Percentiles rank a stretch among this genome's conserved stretches.
phyloP scores from a whole-genome alignment of 2,797 vertebrate genomes.

The Lateolabrax maculatus region DNA sequence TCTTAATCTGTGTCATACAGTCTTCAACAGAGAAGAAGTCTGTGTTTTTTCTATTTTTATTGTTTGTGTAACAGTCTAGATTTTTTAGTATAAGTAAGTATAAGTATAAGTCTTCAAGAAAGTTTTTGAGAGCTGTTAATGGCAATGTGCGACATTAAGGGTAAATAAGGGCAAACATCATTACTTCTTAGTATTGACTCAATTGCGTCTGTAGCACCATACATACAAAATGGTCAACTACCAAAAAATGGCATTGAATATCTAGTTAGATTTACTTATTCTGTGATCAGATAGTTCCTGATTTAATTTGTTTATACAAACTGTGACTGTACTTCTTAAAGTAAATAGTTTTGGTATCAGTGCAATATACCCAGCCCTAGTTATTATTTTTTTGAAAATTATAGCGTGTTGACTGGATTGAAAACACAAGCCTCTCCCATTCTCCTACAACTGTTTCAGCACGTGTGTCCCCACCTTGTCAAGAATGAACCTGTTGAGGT shows the following conservation, averaged over 20 bases:
- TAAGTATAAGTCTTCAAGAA: not conserved
- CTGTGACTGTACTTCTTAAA: no score
- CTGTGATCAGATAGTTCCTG: not conserved
- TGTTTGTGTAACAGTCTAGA: not conserved
- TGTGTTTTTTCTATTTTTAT: conserved; percentile 10
- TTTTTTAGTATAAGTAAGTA: no score
- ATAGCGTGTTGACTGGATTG: not conserved
- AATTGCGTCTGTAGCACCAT: not conserved
- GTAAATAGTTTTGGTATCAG: no score
- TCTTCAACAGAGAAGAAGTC: not conserved
- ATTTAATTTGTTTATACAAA: no score
- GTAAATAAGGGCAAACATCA: not conserved
- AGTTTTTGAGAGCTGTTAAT: not conserved
- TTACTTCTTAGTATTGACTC: not conserved
- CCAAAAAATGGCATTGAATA: not conserved
- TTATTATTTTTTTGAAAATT: not conserved
- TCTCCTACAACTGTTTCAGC: not conserved
- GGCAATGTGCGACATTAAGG: not conserved
- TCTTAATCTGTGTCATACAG: conserved; percentile 21
- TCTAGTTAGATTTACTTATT: not conserved
- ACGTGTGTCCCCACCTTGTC: conserved; percentile 89
- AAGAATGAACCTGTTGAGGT: conserved; percentile 96
- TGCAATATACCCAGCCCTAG: not conserved
- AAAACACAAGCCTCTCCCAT: not conserved
- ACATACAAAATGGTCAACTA: not conserved